These are phyloP conservation scores for Drosophila mojavensis DNA, from an alignment of 1,140 invertebrate genomes.

Conservation along the genomic window DNA sequence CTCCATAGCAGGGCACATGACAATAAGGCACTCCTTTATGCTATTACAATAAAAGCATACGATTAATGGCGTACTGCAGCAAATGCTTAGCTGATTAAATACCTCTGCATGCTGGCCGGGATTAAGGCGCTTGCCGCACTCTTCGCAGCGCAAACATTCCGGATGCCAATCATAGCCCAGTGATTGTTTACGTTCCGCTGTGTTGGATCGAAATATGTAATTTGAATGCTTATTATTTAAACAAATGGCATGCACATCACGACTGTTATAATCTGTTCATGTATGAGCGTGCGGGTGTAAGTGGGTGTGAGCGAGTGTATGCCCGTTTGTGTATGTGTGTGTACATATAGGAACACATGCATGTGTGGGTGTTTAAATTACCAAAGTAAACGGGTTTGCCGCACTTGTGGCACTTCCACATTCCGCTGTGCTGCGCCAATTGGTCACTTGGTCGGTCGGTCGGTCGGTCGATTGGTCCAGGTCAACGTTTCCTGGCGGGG, in stretches of 20 bases:
- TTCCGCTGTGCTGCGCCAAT: conserved; percentile 76
- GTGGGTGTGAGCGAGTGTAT: conserved; percentile 2
- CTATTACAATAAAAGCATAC: conserved; percentile 83
- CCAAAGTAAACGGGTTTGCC: conserved; percentile 94
- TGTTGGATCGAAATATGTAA: conserved; percentile 70
- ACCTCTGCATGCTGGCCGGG: conserved; percentile 95
- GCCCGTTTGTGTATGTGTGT: conserved; percentile 9
- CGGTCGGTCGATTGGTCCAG: conserved; percentile 27
- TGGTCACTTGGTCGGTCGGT: conserved; percentile 35
- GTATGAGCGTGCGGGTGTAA: conserved; percentile 11
- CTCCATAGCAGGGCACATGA: conserved; percentile 95
- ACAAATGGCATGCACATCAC: conserved; percentile 43
- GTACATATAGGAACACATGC: conserved; percentile 24
- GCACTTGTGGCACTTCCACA: conserved; percentile 95
- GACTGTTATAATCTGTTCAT: conserved; percentile 10
- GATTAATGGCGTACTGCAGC: conserved; percentile 25
- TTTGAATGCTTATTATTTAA: conserved; percentile 68
- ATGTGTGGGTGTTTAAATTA: conserved; percentile 76
- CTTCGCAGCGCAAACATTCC: conserved; percentile 94
- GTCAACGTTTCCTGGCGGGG: conserved; percentile 53
- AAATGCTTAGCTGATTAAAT: conserved; percentile 19
- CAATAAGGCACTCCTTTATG: conserved; percentile 96
- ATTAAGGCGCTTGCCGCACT: conserved; percentile 95
- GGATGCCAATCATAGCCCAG: conserved; percentile 97
- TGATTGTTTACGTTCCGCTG: conserved; percentile 95